Evolutionary conservation across 2,888 invertebrate genomes (phyloP), one percentile per base, ranked within the genome.

Genomic region (Melinopterus prodromus): DNA sequence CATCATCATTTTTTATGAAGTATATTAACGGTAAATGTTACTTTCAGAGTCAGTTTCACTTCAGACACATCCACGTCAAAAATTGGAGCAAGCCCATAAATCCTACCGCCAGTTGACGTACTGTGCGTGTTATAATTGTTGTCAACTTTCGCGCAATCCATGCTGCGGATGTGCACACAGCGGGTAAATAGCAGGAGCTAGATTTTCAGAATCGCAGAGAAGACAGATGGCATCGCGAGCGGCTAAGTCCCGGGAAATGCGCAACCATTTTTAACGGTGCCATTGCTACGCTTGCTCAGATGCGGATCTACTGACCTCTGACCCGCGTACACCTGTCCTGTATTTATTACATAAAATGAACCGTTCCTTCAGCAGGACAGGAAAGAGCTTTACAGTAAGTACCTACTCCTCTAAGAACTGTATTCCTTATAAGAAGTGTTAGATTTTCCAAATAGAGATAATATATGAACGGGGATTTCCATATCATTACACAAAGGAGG

Each of bases 231-330:
- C 53, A 53, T 53, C 53, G 53, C 53, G 53, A 26, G 53, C 53
- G 53, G 53, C 53, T 53, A 53, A 53, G 53, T 12, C 53, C 53
- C 53, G 12, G 53, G 3, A 53, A 53, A 53, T 53, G 53, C 53
- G 53, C 53, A 53, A 53, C 53, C 76, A 76, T 80, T 80, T 80
- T 80, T 80, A 80, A 80, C 78, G 80, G 53, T 80, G 71, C 36
- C 78, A 76, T 71, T 71, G 70, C 80, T 53, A 76, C 80, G 80
- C 70, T 80, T 75, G 78, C 70, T 78, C 78, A 81, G 82, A 82
- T 82, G 82, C 80, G 81, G 82, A 82, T 82, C 82, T 82, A 80
- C 78, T 81, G 82, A 81, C 82, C 82, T 82, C 76, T 82, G 78
- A 70, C 81, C 82, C 70, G 80, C 53, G 80, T 80, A 82, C 82